Conservation (phyloP, 2,113 vertebrate species). For the Mystacornis crossleyi region DNA sequence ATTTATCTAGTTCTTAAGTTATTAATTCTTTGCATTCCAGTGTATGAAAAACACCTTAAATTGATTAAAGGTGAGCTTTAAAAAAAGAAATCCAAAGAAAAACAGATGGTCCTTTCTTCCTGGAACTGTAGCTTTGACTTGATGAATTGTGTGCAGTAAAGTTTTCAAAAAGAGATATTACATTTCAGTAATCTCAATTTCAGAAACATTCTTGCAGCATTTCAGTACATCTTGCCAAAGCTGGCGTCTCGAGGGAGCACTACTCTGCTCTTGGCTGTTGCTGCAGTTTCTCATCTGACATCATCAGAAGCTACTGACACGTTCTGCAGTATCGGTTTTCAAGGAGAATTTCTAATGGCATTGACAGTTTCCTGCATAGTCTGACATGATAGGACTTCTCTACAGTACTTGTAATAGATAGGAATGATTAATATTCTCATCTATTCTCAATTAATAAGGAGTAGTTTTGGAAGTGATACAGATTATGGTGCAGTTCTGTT, state of each 20-base stretch:
- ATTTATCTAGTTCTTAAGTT: neutral
- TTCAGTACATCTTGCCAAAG: conserved; percentile 17
- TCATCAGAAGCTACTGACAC: conserved; percentile 19
- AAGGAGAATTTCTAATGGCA: conserved; percentile 35
- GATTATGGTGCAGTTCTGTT: neutral
- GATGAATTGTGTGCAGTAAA: conserved; percentile 34
- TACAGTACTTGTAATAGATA: neutral
- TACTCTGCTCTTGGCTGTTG: neutral
- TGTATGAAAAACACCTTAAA: neutral
- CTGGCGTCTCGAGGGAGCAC: neutral
- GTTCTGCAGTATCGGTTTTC: conserved; percentile 7
- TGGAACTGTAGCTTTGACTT: conserved; percentile 12
- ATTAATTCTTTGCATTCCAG: conserved; percentile 20
- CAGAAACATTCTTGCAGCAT: conserved; percentile 30
- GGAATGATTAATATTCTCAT: neutral
- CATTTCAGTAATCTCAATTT: conserved; percentile 30
- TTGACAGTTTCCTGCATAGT: neutral
- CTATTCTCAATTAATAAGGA: neutral
- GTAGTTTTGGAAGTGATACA: neutral
- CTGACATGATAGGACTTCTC: neutral
- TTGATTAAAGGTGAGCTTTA: conserved; percentile 11
- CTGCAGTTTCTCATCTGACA: conserved; percentile 52
- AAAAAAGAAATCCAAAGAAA: neutral
- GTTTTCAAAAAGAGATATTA: conserved; percentile 26
- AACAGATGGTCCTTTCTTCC: conserved; percentile 44